These are phyloP conservation scores for Anthoptus insignis DNA, from an alignment of 2,888 invertebrate genomes.

Conservation along the genomic window DNA sequence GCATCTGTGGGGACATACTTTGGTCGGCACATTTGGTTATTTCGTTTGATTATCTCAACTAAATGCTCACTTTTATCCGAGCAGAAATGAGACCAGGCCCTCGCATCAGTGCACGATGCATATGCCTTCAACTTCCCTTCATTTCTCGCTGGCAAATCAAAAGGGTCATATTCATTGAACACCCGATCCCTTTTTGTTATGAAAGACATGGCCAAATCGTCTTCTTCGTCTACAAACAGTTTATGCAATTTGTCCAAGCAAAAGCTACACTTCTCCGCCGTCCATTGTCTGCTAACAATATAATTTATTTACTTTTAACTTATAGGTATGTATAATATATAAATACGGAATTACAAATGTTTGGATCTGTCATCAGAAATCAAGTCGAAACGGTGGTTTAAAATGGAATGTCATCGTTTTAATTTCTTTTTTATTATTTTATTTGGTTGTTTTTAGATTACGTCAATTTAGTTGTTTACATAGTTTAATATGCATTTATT, in stretches of 20 bases:
- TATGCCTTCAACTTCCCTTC: conserved; percentile 87
- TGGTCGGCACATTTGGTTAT: conserved; percentile 70
- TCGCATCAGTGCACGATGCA: conserved; percentile 84
- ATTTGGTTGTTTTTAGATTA: background rate
- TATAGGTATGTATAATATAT: conserved; percentile 60
- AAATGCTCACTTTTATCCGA: conserved; percentile 86
- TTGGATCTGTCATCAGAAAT: conserved; percentile 77
- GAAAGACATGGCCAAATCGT: conserved; percentile 73
- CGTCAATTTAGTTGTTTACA: background rate
- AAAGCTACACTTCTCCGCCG: conserved; percentile 68
- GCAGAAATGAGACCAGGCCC: conserved; percentile 86
- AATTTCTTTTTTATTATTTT: conserved; percentile 45
- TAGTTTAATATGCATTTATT: no score
- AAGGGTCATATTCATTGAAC: conserved; percentile 78
- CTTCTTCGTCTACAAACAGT: conserved; percentile 55
- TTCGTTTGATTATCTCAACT: conserved; percentile 82
- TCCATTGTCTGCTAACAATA: conserved; percentile 58
- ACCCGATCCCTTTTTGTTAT: conserved; percentile 82
- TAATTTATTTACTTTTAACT: conserved; percentile 25
- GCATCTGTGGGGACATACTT: conserved; percentile 78
- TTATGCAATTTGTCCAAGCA: conserved; percentile 64
- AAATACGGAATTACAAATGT: conserved; percentile 77
- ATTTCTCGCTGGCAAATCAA: conserved; percentile 76
- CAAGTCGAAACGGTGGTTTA: conserved; percentile 66
- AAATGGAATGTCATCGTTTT: conserved; percentile 72